Percentiles rank a stretch among this genome's conserved stretches.
Conservation (phyloP, 2,888 invertebrate species). For the Drosophila antonietae region DNA sequence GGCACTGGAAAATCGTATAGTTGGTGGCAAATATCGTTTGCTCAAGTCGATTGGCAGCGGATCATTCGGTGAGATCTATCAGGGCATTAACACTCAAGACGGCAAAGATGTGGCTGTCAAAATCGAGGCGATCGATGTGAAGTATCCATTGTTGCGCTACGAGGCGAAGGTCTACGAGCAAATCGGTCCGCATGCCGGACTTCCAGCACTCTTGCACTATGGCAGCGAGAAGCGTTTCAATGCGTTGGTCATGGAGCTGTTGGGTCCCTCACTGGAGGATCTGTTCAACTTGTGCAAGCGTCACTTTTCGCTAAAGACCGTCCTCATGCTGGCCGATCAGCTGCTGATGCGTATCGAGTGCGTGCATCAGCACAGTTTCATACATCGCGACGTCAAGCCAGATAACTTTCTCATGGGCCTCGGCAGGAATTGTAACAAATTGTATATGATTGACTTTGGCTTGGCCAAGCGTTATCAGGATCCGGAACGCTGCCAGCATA, state of each 20-base stretch:
- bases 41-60: slow-evolving; percentile 87
- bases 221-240: slow-evolving; percentile 98
- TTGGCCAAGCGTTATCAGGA: slow-evolving; percentile 99
- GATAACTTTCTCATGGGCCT: slow-evolving; percentile 99
- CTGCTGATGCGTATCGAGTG: slow-evolving; percentile 97
- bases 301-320: slow-evolving; percentile 99
- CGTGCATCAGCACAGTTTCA: slow-evolving; percentile 99
- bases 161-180: slow-evolving; percentile 99
- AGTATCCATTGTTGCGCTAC: slow-evolving; percentile 98
- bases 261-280: slow-evolving; percentile 98
- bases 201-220: slow-evolving; percentile 97
- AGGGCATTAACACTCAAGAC: slow-evolving; percentile 94
- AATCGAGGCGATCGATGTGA: slow-evolving; percentile 96
- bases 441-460: slow-evolving; percentile 99
- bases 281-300: slow-evolving; percentile 99
- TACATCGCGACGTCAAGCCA: slow-evolving; percentile 98
- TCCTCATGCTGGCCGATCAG: slow-evolving; percentile 97
- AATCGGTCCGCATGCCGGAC: slow-evolving; percentile 96
- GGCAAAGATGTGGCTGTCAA: slow-evolving; percentile 99
- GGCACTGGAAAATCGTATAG: slow-evolving; percentile 52
- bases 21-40: slow-evolving; percentile 66
- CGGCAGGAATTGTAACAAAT: slow-evolving; percentile 97
- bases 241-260: slow-evolving; percentile 98
- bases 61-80: slow-evolving; percentile 99
- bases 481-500: slow-evolving; percentile 95